Evolutionary conservation across 2,888 invertebrate genomes (phyloP).

Genomic region (Thymelicus sylvestris): DNA sequence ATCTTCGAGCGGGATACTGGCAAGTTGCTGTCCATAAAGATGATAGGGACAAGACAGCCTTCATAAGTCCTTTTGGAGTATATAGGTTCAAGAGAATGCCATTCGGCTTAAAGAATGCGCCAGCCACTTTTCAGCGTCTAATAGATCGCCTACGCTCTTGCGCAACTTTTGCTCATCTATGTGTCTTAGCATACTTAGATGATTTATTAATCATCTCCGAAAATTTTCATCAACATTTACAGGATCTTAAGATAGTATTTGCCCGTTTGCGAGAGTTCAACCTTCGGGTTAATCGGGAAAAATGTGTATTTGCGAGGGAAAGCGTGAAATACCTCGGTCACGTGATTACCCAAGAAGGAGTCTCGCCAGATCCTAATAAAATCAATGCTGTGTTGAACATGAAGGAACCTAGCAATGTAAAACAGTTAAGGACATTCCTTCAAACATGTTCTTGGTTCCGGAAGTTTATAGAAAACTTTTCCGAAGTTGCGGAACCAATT

Average conservation of each 20-base stretch:
- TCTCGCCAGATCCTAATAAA: conserved; percentile 41
- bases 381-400: conserved; percentile 39
- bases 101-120: conserved; percentile 50
- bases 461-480: conserved; percentile 44
- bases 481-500: conserved; percentile 40
- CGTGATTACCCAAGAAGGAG: conserved; percentile 40
- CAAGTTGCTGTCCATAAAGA: conserved; percentile 47
- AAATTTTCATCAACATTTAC: conserved; percentile 41
- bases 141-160: conserved; percentile 41
- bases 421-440: conserved; percentile 38
- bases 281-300: conserved; percentile 32
- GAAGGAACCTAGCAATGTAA: conserved; percentile 28
- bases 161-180: conserved; percentile 39
- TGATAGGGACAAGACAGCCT: conserved; percentile 48
- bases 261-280: conserved; percentile 29
- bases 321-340: conserved; percentile 46
- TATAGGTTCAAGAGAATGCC: conserved; percentile 45
- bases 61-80: conserved; percentile 48
- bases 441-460: conserved; percentile 47
- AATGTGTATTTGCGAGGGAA: conserved; percentile 42
- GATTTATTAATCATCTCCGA: conserved; percentile 39
- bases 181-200: conserved; percentile 37
- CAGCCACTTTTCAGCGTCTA: conserved; percentile 46
- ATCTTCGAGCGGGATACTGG: conserved; percentile 57
- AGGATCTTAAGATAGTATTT: conserved; percentile 37